Evolutionary conservation across 1,140 invertebrate genomes (phyloP), one percentile per base, ranked within the genome.

Genomic region (Dolichoris vasculosae): DNA sequence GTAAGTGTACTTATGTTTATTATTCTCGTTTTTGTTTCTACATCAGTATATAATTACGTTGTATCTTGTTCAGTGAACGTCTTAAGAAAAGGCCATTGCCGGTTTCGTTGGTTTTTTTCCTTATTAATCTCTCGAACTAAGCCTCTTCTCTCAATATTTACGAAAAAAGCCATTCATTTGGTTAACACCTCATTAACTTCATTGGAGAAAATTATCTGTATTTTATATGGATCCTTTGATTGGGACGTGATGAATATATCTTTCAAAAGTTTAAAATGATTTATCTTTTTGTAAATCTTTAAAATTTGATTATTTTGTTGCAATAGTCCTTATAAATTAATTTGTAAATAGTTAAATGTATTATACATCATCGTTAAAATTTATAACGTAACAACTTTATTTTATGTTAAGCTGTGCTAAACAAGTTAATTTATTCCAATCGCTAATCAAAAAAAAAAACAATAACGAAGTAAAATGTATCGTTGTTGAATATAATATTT

Each of bases 41-140:
- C 55, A 83, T 63, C 73, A 17, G 73, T 73, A 46, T 59, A 83
- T 83, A 83, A 83, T 83, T 83, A 83, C 71, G 51, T 46, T 76
- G 73, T 77, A 76, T 75, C 73, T 63, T 35, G 6, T 7, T 30
- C 15, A 26, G 6, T 46, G 40, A 46, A 11, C 23, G 38, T 69
- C 8, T 30, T 9, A 48, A 51, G 13, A 51, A 82, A 82, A 71
- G 1, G 11, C 23, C 40, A 73, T 51, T 48, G 46, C n/a, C 43
- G 15, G 23, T 81, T 30, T 8, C 13, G 43, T 69, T 30, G 43
- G 38, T 46, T 81, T 35, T 17, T 81, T 81, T 81, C 35, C 15
- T 69, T 69, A 81, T 69, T 81, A 69, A 81, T 73, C 46, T 51
- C 40, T 46, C 23, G 11, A 1, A 11, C 30, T 75, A 26, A 43